Conservation (phyloP, 2,113 vertebrate species). For the Grantiella picta region DNA sequence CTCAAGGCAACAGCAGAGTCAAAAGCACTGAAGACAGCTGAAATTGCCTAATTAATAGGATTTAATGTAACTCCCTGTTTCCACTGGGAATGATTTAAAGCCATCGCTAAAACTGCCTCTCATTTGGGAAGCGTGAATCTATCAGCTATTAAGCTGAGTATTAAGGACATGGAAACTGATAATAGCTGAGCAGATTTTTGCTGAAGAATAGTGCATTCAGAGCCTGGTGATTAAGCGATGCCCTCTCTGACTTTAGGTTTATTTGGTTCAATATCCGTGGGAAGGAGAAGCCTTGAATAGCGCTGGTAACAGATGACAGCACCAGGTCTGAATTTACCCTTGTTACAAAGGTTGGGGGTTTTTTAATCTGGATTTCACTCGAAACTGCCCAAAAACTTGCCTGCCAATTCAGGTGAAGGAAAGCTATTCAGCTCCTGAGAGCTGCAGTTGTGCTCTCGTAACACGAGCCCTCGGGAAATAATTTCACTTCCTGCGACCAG, state of each 20-base stretch:
- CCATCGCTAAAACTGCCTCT: background rate
- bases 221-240: background rate
- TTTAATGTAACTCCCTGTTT: slow-evolving; percentile 21
- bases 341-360: background rate
- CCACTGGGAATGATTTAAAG: slow-evolving; percentile 27
- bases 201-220: slow-evolving; percentile 8
- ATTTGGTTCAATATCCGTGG: slow-evolving; percentile 61
- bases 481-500: background rate
- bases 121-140: background rate
- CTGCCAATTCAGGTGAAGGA: slow-evolving; percentile 44
- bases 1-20: background rate
- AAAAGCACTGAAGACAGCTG: background rate
- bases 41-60: slow-evolving; percentile 34
- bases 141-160: background rate
- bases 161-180: slow-evolving; percentile 14
- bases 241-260: background rate
- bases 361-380: slow-evolving; percentile 5
- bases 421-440: slow-evolving; percentile 16
- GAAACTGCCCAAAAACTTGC: background rate
- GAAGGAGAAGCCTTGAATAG: slow-evolving; percentile 57
- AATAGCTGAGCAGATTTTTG: slow-evolving; percentile 6
- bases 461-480: background rate
- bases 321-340: slow-evolving; percentile 21
- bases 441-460: background rate
- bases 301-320: background rate